Percentiles rank a stretch among this genome's conserved stretches.
These are phyloP conservation scores for Chroicocephalus ridibundus DNA, from an alignment of 2,113 vertebrate genomes.

Conservation along the genomic window DNA sequence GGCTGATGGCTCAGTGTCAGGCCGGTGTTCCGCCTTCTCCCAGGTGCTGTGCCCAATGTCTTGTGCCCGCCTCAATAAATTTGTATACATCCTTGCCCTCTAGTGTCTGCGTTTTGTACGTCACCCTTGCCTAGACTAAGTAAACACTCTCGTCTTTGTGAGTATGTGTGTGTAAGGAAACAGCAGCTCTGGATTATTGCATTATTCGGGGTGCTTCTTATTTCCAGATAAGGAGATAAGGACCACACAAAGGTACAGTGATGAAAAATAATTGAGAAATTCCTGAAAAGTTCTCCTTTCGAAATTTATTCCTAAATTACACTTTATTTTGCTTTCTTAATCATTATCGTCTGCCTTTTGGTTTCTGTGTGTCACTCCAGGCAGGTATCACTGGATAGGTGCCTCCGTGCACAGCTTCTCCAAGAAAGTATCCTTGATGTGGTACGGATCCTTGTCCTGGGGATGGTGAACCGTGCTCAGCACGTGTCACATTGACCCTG, in stretches of 20 bases:
- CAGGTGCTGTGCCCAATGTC: accelerated
- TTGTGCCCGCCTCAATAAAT: not conserved
- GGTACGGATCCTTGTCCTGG: not conserved
- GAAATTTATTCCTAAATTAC: not conserved
- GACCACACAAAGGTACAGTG: not conserved
- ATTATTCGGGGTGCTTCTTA: accelerated
- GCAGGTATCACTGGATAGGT: not conserved
- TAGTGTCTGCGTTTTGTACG: conserved; percentile 3
- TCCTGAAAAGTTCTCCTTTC: not conserved
- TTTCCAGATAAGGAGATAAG: not conserved
- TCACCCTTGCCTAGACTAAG: not conserved
- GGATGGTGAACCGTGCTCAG: not conserved
- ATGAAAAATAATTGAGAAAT: not conserved
- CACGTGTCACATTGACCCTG: not conserved
- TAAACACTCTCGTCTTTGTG: accelerated
- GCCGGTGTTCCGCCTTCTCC: not conserved
- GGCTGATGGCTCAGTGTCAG: not conserved
- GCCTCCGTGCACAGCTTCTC: not conserved
- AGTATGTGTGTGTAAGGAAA: too few relatives aligned
- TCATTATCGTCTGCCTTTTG: not conserved
- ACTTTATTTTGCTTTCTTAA: not conserved
- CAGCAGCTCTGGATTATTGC: accelerated
- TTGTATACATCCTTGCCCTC: not conserved
- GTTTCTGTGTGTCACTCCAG: not conserved
- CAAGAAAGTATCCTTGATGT: not conserved